Evolutionary conservation across 1,140 invertebrate genomes (phyloP).

Genomic region (Brachionus plicatilis): DNA sequence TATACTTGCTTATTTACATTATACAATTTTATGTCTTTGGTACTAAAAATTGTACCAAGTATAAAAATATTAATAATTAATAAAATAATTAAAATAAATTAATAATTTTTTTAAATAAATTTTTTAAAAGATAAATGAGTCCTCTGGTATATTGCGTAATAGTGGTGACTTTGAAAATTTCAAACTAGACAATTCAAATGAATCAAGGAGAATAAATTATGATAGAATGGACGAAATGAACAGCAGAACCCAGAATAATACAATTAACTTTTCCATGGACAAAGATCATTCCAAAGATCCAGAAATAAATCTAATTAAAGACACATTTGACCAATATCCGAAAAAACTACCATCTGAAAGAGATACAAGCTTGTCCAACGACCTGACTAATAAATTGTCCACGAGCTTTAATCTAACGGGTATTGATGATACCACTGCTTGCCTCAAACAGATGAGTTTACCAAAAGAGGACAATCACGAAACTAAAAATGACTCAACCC

Average conservation of each 20-base stretch:
- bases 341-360: not conserved
- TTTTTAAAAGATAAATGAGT: slow-evolving; percentile 14
- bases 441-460: not conserved
- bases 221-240: slow-evolving; percentile 1
- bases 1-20: no score
- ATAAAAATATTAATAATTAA: no score
- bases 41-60: no score
- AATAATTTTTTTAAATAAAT: not conserved
- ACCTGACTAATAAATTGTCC: not conserved
- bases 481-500: not conserved
- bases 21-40: no score
- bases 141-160: not conserved
- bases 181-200: not conserved
- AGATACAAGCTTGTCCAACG: not conserved
- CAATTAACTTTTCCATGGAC: not conserved
- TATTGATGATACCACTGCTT: not conserved
- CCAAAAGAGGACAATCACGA: not conserved
- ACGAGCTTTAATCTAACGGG: not conserved
- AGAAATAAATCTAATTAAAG: not conserved
- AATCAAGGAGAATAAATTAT: not conserved
- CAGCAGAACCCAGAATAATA: not conserved
- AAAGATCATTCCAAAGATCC: not conserved
- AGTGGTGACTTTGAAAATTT: not conserved
- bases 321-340: not conserved
- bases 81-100: not conserved